A percentile compares a stretch with the other conserved stretches of the same genome.
phyloP scores from a whole-genome alignment of 2,888 invertebrate species.

The Polyommatus iphigenia region DNA sequence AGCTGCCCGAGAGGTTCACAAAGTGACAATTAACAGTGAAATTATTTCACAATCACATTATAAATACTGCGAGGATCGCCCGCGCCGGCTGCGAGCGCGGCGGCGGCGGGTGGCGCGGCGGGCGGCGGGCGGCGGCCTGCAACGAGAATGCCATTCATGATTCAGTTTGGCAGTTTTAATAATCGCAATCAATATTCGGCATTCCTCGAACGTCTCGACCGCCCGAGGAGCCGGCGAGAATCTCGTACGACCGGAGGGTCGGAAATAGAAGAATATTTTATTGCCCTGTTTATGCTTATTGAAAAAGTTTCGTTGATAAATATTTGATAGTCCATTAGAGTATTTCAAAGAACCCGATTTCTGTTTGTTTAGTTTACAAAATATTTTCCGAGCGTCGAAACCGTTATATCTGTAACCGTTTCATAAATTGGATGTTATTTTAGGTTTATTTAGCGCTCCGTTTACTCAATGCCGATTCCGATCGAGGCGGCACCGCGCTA shows the following conservation, averaged over 20 bases:
- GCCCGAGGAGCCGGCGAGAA: neutral
- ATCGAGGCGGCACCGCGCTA: neutral
- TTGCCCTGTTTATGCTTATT: slow-evolving; percentile 27
- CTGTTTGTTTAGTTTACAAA: slow-evolving; percentile 8
- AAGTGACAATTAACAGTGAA: neutral
- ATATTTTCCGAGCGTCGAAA: slow-evolving; percentile 1
- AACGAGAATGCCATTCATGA: neutral
- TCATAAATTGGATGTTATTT: neutral
- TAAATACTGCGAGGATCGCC: neutral
- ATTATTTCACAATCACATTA: slow-evolving; percentile 17
- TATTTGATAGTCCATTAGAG: slow-evolving; percentile 30
- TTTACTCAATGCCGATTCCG: neutral
- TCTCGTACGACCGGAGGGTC: neutral
- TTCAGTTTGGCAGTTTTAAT: slow-evolving; percentile 27
- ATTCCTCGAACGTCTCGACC: neutral
- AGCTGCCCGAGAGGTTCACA: neutral
- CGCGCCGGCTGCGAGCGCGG: neutral
- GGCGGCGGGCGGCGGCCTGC: neutral
- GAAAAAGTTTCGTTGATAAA: slow-evolving; percentile 28
- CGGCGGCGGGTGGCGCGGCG: neutral
- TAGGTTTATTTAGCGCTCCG: neutral
- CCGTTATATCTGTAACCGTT: neutral
- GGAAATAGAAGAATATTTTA: slow-evolving; percentile 19
- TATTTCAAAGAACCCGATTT: slow-evolving; percentile 15
- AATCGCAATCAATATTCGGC: slow-evolving; percentile 19